These are phyloP conservation scores for Drosophila borealis DNA, from an alignment of 2,888 invertebrate genomes.

Conservation along the genomic window DNA sequence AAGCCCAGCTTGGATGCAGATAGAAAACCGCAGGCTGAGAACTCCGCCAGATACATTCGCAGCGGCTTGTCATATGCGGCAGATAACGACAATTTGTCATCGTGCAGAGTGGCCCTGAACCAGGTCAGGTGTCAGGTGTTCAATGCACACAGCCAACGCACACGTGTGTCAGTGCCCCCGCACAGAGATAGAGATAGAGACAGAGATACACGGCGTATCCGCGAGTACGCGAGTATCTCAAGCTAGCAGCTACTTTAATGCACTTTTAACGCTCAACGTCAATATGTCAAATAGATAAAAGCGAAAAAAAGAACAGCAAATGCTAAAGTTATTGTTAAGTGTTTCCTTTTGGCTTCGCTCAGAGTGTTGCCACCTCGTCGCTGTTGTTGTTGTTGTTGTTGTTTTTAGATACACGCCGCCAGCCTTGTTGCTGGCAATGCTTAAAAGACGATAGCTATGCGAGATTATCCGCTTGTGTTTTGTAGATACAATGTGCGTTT, in stretches of 20 bases:
- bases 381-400: conserved; percentile 9
- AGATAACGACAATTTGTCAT: conserved; percentile 70
- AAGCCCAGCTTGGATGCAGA: conserved; percentile 14
- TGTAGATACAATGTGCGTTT: conserved; percentile 26
- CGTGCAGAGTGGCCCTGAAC: conserved; percentile 68
- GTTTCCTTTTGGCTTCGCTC: conserved; percentile 32
- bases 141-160: conserved; percentile 21
- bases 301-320: conserved; percentile 25
- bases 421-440: conserved; percentile 34
- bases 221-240: conserved; percentile 52
- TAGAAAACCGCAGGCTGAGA: conserved; percentile 3
- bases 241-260: conserved; percentile 76
- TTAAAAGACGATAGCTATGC: conserved; percentile 33
- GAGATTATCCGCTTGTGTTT: conserved; percentile 49
- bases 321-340: conserved; percentile 69
- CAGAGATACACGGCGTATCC: conserved; percentile 11
- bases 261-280: conserved; percentile 82
- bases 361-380: conserved; percentile 5
- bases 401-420: conserved; percentile 18
- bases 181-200: too few species aligned
- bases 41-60: conserved; percentile 34
- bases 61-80: conserved; percentile 8
- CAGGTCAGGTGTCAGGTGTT: conserved; percentile 76
- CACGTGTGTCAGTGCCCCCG: conserved; percentile 16
- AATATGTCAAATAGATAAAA: conserved; percentile 83